phyloP scores from a whole-genome alignment of 2,888 invertebrate species.

The Eupithecia vulgata region DNA sequence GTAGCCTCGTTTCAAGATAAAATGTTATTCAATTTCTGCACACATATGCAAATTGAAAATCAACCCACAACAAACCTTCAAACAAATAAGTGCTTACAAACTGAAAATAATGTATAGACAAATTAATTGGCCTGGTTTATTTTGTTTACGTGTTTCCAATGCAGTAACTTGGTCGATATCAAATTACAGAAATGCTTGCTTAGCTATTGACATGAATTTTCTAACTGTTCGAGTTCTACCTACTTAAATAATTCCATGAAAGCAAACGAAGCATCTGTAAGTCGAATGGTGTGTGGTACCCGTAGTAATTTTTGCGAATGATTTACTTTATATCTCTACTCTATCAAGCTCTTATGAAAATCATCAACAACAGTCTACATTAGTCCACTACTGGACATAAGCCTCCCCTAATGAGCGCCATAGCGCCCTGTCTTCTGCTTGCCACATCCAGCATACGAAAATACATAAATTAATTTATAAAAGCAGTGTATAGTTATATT shows the following conservation, averaged over 20 bases:
- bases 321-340: too few relatives aligned
- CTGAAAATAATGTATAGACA: not conserved
- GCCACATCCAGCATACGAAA: too few relatives aligned
- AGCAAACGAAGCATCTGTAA: not conserved
- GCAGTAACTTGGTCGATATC: not conserved
- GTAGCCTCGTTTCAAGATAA: not conserved
- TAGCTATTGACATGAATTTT: not conserved
- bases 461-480: not conserved
- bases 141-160: not conserved
- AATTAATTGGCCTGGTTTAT: not conserved
- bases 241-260: not conserved
- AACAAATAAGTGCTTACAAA: not conserved
- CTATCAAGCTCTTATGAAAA: not conserved
- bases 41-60: not conserved
- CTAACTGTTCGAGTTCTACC: not conserved
- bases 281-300: not conserved
- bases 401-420: too few relatives aligned
- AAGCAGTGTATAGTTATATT: not conserved
- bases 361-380: too few relatives aligned
- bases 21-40: not conserved
- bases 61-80: not conserved
- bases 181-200: constrained; percentile 4
- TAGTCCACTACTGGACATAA: too few relatives aligned
- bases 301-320: too few relatives aligned
- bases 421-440: too few relatives aligned